Evolutionary conservation across 92 coral and sea anemone species (phyloP), one percentile per base, ranked within the genome.

Genomic region (Epizoanthus illoricatus): DNA sequence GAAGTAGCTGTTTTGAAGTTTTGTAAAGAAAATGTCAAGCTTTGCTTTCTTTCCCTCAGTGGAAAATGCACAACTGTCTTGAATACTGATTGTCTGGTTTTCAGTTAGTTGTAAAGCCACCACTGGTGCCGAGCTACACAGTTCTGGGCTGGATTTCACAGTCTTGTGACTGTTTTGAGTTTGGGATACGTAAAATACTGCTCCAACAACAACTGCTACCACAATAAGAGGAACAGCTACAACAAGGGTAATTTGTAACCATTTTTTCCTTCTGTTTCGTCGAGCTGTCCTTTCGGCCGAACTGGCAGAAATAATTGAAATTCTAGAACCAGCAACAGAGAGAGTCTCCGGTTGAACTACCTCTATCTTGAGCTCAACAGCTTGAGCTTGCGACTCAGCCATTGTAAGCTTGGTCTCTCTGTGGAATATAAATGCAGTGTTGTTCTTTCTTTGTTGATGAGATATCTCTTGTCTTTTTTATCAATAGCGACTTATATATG

Each of bases 31-130:
- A 4, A 65, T 65, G 52, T 76, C 86, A 66, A 90, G 69, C 7
- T 88, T 86, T 12, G 74, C 43, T 24, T 85, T 89, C 59, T 66
- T 79, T 19, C 94, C 92, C 36, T 90, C 94, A 40, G 83, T 52
- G 19, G 97, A 92, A 76, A 78, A 80, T 20, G 39, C 8, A 69
- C 88, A 84, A 79, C 16, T 71, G 75, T 10, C 57, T 41, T n/a
- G 72, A 64, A 16, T 57, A 47, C 11, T 71, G 41, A 42, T 67
- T 69, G 70, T 75, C 55, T 11, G n/a, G 69, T 85, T 85, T 68
- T 80, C 73, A 42, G 1, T 90, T 36, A 7, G 16, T 5, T 21
- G 71, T 4, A 49, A 42, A 2, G 19, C 41, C 43, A 23, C 47
- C 15, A 72, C 82, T 20, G 20, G 16, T 43, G 18, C 11, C 17